A percentile compares a stretch with the other conserved stretches of the same genome.
phyloP scores from a whole-genome alignment of 2,797 vertebrate genomes.

The Sebastes iracundus region DNA sequence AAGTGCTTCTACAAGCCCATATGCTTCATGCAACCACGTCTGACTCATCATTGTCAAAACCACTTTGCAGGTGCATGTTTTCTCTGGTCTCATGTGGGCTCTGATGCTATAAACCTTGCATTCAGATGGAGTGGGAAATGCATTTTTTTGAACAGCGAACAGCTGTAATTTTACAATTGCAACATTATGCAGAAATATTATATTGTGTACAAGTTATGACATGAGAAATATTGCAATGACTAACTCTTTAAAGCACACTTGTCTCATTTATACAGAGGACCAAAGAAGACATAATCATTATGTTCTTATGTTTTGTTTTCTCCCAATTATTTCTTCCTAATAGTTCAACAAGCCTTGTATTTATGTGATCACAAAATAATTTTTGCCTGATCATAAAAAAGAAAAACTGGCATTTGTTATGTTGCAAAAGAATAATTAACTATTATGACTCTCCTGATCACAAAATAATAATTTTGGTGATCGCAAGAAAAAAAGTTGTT shows the following conservation, averaged over 20 bases:
- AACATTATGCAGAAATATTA: background rate
- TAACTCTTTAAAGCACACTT: background rate
- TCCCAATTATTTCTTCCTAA: background rate
- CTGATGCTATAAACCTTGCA: conserved; percentile 15
- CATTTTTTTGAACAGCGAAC: background rate
- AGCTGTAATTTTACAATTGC: background rate
- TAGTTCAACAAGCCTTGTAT: background rate
- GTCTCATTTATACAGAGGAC: background rate
- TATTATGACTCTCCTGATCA: background rate
- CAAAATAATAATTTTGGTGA: background rate
- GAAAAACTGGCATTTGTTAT: background rate
- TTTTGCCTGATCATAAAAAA: background rate
- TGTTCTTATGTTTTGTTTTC: background rate
- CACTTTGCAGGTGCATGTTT: conserved; percentile 57
- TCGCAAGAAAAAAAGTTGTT: background rate
- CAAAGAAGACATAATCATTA: background rate
- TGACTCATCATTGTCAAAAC: conserved; percentile 67
- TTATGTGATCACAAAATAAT: background rate
- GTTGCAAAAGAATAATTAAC: background rate
- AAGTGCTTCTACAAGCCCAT: conserved; percentile 57
- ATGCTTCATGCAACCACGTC: conserved; percentile 53
- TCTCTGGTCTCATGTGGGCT: conserved; percentile 40
- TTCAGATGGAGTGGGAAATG: background rate
- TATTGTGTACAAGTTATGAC: background rate
- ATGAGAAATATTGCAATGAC: background rate